Evolutionary conservation across 2,797 vertebrate species (phyloP), one percentile per base, ranked within the genome.

Genomic region (Molossus molossus): DNA sequence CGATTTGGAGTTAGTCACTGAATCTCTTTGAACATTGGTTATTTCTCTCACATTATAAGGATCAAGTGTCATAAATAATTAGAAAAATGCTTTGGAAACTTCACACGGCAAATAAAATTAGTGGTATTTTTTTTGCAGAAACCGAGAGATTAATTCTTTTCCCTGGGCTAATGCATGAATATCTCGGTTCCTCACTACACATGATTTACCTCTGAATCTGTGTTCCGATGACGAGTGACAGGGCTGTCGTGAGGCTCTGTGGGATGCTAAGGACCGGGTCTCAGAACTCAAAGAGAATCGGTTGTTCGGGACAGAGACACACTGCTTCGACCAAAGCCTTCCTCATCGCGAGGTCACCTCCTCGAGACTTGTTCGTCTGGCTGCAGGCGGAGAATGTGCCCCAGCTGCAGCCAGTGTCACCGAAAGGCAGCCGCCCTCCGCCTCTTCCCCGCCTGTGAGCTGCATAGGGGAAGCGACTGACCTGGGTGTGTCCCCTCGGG

Each of bases 51-150:
- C 13, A 33, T 80, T n/a, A 86, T 57, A 77, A 82, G 27, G 50
- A 77, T 62, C 55, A 60, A 29, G 65, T 64, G 67, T 62, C 50
- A 60, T 55, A 67, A 93, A 80, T 86, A 75, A 60, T 57, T 6
- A 72, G 55, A 86, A 89, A 89, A 70, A 79, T 14, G 3, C 20
- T 85, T 80, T 92, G 57, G 40, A 85, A 94, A 57, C 10, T 33
- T 58, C 65, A 53, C 4, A 45, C 13, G 58, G 10, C 9, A 67
- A 90, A 81, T 69, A 67, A 29, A 70, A 73, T 21, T 40, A 73
- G 1, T 72, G 20, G n/a, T 7, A 27, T 58, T 37, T 77, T 83
- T 53, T 84, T 57, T 69, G 14, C 23, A 62, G 40, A 77, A 85
- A 81, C 14, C 15, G 9, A 60, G 23, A 60, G 20, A 40, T 53